Conservation (phyloP, 1,140 invertebrate species). For the Helicoverpa armigera region DNA sequence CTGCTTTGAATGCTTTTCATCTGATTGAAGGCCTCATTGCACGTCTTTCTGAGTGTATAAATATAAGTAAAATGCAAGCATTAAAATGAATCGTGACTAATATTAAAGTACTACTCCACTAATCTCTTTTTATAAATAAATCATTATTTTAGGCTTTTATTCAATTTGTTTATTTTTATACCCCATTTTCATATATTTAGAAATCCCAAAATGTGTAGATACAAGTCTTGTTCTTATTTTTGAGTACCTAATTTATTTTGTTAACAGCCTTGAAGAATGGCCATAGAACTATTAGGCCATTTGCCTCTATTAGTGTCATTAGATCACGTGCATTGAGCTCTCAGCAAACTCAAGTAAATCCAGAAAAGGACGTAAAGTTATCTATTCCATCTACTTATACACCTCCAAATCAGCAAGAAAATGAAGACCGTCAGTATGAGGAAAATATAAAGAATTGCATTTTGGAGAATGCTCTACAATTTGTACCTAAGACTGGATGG, state of each 20-base stretch:
- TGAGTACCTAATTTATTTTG: conserved; percentile 61
- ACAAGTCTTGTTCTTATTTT: conserved; percentile 2
- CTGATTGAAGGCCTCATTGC: conserved; percentile 91
- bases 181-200: not conserved
- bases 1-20: conserved; percentile 92
- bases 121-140: conserved; percentile 52
- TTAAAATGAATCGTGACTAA: conserved; percentile 55
- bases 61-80: conserved; percentile 66
- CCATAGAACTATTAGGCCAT: conserved; percentile 67
- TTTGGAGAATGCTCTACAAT: conserved; percentile 91
- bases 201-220: not conserved
- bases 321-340: conserved; percentile 64
- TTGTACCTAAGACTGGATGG: conserved; percentile 93
- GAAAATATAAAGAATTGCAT: conserved; percentile 91
- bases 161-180: conserved; percentile 33
- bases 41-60: conserved; percentile 89
- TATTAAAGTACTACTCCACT: not conserved
- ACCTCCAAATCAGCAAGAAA: conserved; percentile 51
- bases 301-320: conserved; percentile 63
- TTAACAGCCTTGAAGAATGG: conserved; percentile 78
- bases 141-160: not conserved
- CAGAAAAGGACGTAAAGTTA: conserved; percentile 68
- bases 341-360: conserved; percentile 67
- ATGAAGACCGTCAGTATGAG: conserved; percentile 88
- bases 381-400: conserved; percentile 51